Evolutionary conservation across 2,888 invertebrate species (phyloP), one percentile per base, ranked within the genome.

Genomic region (Terebella lapidaria): DNA sequence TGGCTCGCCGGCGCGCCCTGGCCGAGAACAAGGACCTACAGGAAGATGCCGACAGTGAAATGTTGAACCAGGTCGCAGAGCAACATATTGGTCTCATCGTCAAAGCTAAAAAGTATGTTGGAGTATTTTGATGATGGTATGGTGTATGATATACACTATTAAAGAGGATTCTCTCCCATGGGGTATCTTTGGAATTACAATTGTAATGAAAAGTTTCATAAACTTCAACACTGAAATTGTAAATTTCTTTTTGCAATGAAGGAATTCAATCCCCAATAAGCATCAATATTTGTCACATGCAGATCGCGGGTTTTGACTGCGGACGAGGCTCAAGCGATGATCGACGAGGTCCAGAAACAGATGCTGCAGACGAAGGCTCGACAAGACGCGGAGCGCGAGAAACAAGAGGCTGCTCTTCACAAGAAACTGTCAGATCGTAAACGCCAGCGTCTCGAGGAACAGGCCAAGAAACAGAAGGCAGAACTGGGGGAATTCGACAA

Each of bases 1-100:
- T 78, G 15, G 74, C 74, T 0, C 62, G 70, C 42, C 61, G 79
- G 49, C 70, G 72, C 59, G 73, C 72, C n/a, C 68, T 78, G n/a
- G 57, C 52, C 18, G 51, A 49, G 20, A 24, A 3, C 20, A 57
- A 77, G 76, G 75, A 78, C 62, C 64, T 65, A 3, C 70, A 75
- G 58, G 74, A 74, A 57, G 75, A 76, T 57, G 68, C 72, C 60
- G 66, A 72, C 45, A 72, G 67, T 54, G 74, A 75, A 27, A 52
- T 70, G 18, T 67, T 78, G 42, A 76, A 77, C 63, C 70, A 71
- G 3, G 68, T 76, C 56, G 76, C 75, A 1, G 67, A 69, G 27
- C 72, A 76, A 22, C 74, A 76, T 55, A 54, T 75, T 1, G 62
- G 66, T 1, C 59, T 70, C 3, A 65, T 77, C 20, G 66, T 72